Evolutionary conservation across 2,797 vertebrate species (phyloP), one percentile per base, ranked within the genome.

Genomic region (Cichlasoma orientale): DNA sequence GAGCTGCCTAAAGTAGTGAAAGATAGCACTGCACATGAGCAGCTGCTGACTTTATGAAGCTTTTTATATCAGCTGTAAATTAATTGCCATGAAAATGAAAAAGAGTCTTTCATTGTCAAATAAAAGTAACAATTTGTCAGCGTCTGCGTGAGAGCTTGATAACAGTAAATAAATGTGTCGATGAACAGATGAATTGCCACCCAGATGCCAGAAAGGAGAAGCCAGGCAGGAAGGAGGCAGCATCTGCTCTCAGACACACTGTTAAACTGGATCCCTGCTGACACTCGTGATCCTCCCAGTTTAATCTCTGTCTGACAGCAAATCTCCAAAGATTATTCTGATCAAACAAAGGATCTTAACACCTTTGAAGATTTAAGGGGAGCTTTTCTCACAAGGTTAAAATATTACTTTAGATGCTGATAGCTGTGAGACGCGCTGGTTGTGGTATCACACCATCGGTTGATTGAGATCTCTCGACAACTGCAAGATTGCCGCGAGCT

Each of bases 1-100:
- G 59, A 84, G 71, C 56, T 86, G 82, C 75, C 72, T 79, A 68
- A 70, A 80, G 73, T 44, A 55, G 54, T 82, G 74, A 82, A 80
- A 77, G 63, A 79, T 77, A 78, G 57, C 44, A 54, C 61, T 55
- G 21, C 74, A 79, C 75, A 79, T 47, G 76, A 83, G 59, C 90
- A 93, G 91, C 92, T 93, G 90, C 73, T 81, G 83, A 82, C 33
- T 93, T 94, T 93, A 94, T 93, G 89, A 92, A 82, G 88, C 87
- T 80, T 92, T 92, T 92, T 90, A 93, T 86, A 78, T 71, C 58
- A 47, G 86, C 57, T 88, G 74, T 89, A 90, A 90, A 90, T 90
- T 69, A 78, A 82, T 87, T 86, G 81, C 83, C 54, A 86, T 79
- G 68, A 86, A 85, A 86, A 63, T 74, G 71, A 75, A 68, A 74